These are phyloP conservation scores for Neodontobutis hainanensis DNA, from an alignment of 2,113 vertebrate genomes.

Conservation along the genomic window DNA sequence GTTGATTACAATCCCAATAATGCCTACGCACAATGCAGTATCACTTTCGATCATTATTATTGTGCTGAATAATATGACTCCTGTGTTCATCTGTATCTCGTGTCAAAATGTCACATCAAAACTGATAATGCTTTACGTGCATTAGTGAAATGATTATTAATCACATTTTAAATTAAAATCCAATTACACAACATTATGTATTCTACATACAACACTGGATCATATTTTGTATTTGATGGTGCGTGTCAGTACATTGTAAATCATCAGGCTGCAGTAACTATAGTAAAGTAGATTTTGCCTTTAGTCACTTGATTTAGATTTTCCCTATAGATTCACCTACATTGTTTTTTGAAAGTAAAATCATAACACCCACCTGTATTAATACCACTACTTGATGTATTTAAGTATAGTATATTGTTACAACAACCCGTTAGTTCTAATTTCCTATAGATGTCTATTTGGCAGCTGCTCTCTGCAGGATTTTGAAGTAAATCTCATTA, in stretches of 20 bases:
- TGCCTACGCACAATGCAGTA: neutral
- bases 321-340: too few relatives aligned
- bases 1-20: neutral
- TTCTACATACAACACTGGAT: slow-evolving; percentile 13
- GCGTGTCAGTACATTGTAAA: neutral
- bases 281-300: neutral
- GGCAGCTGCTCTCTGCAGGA: too few relatives aligned
- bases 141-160: slow-evolving; percentile 22
- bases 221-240: slow-evolving; percentile 6
- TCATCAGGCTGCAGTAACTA: neutral
- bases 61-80: neutral
- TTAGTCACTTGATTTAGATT: too few relatives aligned
- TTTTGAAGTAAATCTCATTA: too few relatives aligned
- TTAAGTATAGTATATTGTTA: too few relatives aligned
- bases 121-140: neutral
- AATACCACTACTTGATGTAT: too few relatives aligned
- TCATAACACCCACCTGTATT: too few relatives aligned
- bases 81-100: neutral
- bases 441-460: too few relatives aligned
- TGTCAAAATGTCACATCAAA: slow-evolving; percentile 5
- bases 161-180: slow-evolving; percentile 34
- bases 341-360: too few relatives aligned
- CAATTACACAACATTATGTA: slow-evolving; percentile 23
- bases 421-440: too few relatives aligned
- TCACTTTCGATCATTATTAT: neutral